Base-by-base conservation (phyloP, 2,113 vertebrate genomes). In the Poeciliopsis turrubarensis region DNA sequence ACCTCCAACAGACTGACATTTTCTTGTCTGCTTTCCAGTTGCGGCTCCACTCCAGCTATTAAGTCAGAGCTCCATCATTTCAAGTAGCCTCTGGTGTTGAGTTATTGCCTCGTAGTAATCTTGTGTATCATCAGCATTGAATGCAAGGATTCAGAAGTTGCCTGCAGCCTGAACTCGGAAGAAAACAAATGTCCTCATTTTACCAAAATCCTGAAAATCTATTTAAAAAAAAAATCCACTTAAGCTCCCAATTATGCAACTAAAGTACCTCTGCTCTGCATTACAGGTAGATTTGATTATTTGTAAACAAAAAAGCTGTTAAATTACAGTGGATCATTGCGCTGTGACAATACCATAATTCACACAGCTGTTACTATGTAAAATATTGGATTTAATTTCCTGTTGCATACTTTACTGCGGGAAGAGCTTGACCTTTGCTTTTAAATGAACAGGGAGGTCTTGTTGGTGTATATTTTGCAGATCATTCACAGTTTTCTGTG, bases 321-420 rank as follows among this genome's bases (percentile, higher is more conserved):
- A 27, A 29, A 65, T 74, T 11, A 29, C 11, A 62, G 8, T 3
- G 25, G 5, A 47, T 1, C 30, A 60, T 60, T 70, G 4, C 19
- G 47, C 25, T 44, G 65, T 81, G 63, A 78, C 65, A 75, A 54
- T 65, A 26, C 13, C 34, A 73, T 54, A 13, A 76, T 81, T 79
- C 70, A 62, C 62, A 71, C 69, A 81, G 74, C 77, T 78, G 75
- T 70, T 75, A 64, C 54, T 11, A 37, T n/a, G 25, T 27, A 68
- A 71, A 75, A 22, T 26, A 37, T 82, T 71, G 19, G 0, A 74
- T 83, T 72, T 54, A 3, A 80, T 80, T 73, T 73, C 68, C 25
- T 34, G 19, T 39, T 15, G 5, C 17, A 62, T 37, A 34, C 13
- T 13, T 66, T 32, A 19, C 30, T 27, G 31, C 22, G n/a, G 65